Conservation (phyloP, 2,113 vertebrate species). For the Stigmatopora nigra region DNA sequence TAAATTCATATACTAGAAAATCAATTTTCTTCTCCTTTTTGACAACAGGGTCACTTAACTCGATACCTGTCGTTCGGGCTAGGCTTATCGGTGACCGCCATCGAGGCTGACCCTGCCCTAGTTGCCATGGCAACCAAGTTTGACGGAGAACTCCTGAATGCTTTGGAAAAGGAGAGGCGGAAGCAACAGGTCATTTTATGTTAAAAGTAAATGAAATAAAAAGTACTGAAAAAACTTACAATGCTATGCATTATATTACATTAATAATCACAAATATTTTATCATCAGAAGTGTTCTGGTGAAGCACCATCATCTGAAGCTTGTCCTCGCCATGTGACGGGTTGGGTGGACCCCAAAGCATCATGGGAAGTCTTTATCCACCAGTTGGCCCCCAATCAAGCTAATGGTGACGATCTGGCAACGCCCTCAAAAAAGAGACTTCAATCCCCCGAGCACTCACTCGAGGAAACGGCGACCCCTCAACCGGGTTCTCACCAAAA, state of each 20-base stretch:
- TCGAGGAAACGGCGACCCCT: neutral
- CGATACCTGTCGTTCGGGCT: conserved; percentile 82
- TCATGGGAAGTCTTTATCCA: conserved; percentile 73
- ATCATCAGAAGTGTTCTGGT: conserved; percentile 32
- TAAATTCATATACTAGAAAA: neutral
- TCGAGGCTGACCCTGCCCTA: conserved; percentile 76
- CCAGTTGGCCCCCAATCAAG: conserved; percentile 49
- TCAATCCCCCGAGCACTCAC: conserved; percentile 15
- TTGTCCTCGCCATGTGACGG: conserved; percentile 68
- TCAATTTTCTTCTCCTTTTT: neutral
- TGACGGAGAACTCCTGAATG: conserved; percentile 72
- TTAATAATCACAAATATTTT: neutral
- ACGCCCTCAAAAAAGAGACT: conserved; percentile 48
- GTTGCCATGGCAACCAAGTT: conserved; percentile 70
- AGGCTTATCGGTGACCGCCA: conserved; percentile 75
- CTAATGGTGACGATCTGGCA: neutral
- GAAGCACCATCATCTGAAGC: conserved; percentile 15
- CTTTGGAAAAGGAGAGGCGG: conserved; percentile 64
- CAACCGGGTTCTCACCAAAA: conserved; percentile 8
- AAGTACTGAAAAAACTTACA: too few relatives aligned
- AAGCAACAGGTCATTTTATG: conserved; percentile 48
- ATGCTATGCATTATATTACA: too few relatives aligned
- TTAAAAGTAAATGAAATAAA: neutral
- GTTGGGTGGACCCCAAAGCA: conserved; percentile 73
- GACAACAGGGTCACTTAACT: conserved; percentile 80